These are phyloP conservation scores for Otocyon megalotis DNA, from an alignment of 2,113 vertebrate genomes.

Conservation along the genomic window DNA sequence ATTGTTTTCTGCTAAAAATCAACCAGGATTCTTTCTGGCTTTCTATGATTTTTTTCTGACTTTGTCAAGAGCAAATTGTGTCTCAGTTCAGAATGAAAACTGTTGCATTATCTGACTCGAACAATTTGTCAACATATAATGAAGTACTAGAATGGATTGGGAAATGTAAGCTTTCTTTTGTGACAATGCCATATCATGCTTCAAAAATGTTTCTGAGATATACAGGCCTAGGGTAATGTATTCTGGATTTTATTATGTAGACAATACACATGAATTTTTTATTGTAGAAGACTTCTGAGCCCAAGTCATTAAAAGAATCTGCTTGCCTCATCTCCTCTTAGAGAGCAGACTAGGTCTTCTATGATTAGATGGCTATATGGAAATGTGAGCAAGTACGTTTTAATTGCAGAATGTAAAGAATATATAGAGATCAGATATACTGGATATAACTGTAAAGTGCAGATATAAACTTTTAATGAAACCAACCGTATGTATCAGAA, in stretches of 20 bases:
- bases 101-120: neutral
- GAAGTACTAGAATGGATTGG: neutral
- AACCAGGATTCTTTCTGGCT: neutral
- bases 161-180: neutral
- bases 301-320: neutral
- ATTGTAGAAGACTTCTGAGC: neutral
- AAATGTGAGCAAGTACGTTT: neutral
- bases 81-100: neutral
- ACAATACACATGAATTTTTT: neutral
- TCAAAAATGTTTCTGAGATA: neutral
- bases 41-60: neutral
- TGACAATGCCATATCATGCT: neutral
- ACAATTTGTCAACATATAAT: neutral
- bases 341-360: neutral
- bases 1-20: constrained; percentile 26
- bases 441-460: neutral
- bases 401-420: neutral
- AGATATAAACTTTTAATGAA: neutral
- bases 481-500: neutral
- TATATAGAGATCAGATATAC: neutral
- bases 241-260: constrained; percentile 7
- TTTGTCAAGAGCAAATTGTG: neutral
- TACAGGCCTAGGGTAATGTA: neutral
- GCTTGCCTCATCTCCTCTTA: neutral
- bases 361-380: neutral